Percentiles rank a stretch among this genome's conserved stretches.
Conservation (phyloP, 2,888 invertebrate genomes). For the Endomychus coccineus region DNA sequence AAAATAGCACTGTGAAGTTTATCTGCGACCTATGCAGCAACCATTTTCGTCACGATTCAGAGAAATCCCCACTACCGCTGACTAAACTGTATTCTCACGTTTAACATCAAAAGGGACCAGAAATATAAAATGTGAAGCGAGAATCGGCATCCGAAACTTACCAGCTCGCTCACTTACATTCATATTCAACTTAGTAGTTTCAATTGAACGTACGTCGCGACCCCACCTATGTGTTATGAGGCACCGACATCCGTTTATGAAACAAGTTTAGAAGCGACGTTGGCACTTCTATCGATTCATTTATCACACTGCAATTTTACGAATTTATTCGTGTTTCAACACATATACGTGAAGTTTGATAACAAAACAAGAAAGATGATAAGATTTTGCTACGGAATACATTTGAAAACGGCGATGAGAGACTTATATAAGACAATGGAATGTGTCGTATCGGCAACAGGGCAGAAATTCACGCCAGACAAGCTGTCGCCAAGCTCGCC, state of each 20-base stretch:
- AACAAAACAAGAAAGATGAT: no score
- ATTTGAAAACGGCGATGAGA: no score
- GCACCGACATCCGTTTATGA: slow-evolving; percentile 65
- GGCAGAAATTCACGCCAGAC: slow-evolving; percentile 75
- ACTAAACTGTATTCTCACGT: slow-evolving; percentile 59
- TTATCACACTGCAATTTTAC: no score
- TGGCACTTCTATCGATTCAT: slow-evolving; percentile 44
- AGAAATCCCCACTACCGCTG: slow-evolving; percentile 46
- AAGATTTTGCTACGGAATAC: no score
- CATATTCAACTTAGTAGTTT: slow-evolving; percentile 29
- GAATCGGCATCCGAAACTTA: slow-evolving; percentile 1
- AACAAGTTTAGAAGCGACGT: slow-evolving; percentile 60
- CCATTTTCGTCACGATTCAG: slow-evolving; percentile 47
- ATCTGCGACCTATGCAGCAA: slow-evolving; percentile 51
- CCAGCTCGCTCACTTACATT: slow-evolving; percentile 8
- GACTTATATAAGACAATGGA: no score
- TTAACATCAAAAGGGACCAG: slow-evolving; percentile 49
- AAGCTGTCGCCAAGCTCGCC: slow-evolving; percentile 86
- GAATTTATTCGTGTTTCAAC: no score
- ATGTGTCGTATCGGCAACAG: slow-evolving; percentile 57
- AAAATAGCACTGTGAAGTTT: slow-evolving; percentile 36
- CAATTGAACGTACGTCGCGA: slow-evolving; percentile 43
- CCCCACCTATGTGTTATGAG: slow-evolving; percentile 38
- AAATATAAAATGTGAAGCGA: slow-evolving; percentile 7
- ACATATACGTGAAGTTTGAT: no score